Evolutionary conservation across 2,113 vertebrate species (phyloP), one percentile per base, ranked within the genome.

Genomic region (Cariama cristata): DNA sequence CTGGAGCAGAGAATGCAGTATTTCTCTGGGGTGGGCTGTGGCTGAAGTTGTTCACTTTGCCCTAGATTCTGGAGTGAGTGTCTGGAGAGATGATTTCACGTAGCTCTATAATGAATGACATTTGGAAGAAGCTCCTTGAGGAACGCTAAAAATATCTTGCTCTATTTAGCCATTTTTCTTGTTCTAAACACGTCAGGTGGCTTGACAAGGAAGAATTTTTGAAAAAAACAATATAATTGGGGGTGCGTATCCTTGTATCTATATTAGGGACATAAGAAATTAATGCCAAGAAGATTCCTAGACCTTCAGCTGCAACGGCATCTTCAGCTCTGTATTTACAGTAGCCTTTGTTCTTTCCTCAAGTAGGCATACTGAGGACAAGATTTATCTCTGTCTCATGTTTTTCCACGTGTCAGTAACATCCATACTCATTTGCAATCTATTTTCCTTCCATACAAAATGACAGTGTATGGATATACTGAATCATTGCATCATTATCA

Each of bases 41-140:
- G 68, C 81, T 96, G 81, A 89, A 79, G 62, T 73, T 3, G 7
- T 79, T 97, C 63, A 42, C 72, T 90, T 86, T 90, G 91, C 91
- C 81, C 95, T 88, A 74, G 66, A 95, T 95, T 91, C 63, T 79
- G 68, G 50, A 89, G 64, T 44, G 38, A 85, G 52, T 26, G 8
- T 92, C 76, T 56, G 77, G 94, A 97, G 82, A 89, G 33, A 90
- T 50, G 86, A 94, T 79, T 93, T 94, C 74, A 92, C 0, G 1
- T 82, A 88, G 72, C 33, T 93, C 45, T 69, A 12, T 87, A 94
- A 88, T 42, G 44, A 97, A 83, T 76, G 76, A 67, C 68, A 71
- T 68, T 95, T 96, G 52, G 76, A 96, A 84, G 68, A 81, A 81
- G 35, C 40, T 93, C 69, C 91, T 95, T 91, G 64, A 94, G 88